Evolutionary conservation across 30 jellyfish, hydroid and myxozoan genomes (phyloP).

Genomic region (Hydractinia symbiolongicarpus): DNA sequence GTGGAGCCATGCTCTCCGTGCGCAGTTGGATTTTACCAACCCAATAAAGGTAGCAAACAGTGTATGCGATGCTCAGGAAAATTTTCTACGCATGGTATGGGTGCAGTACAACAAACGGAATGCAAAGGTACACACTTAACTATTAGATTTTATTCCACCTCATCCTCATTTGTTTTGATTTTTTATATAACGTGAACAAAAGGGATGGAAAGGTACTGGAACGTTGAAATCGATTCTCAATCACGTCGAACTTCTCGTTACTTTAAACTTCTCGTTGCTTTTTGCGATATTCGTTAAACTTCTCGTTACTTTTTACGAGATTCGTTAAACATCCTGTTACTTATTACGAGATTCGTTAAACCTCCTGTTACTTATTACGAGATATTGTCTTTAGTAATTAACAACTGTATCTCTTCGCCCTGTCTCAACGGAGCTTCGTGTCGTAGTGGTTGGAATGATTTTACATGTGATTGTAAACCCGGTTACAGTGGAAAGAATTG

Average conservation of each 20-base stretch:
- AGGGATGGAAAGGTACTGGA: too few species aligned
- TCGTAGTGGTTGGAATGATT: constrained; percentile 45
- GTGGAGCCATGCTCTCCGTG: constrained; percentile 94
- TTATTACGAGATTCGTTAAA: too few species aligned
- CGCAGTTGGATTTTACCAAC: constrained; percentile 63
- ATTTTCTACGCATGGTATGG: constrained; percentile 77
- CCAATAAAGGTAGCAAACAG: constrained; percentile 23
- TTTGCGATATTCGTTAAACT: too few species aligned
- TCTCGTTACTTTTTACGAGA: too few species aligned
- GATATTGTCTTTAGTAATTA: constrained; percentile 36
- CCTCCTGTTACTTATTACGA: too few species aligned
- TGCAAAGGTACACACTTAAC: constrained; percentile 49
- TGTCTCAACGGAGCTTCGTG: constrained; percentile 83
- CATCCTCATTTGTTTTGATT: too few species aligned
- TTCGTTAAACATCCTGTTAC: too few species aligned
- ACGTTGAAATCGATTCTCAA: too few species aligned
- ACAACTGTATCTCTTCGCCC: constrained; percentile 71
- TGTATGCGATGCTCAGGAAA: constrained; percentile 84
- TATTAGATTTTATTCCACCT: too few species aligned
- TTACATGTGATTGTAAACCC: constrained; percentile 50
- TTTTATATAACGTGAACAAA: too few species aligned
- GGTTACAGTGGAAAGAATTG: constrained; percentile 74
- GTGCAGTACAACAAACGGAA: constrained; percentile 43
- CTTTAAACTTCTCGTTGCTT: too few species aligned
- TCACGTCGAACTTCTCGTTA: too few species aligned